Conservation (phyloP, 2,797 vertebrate species). For the Manis crassicaudata region DNA sequence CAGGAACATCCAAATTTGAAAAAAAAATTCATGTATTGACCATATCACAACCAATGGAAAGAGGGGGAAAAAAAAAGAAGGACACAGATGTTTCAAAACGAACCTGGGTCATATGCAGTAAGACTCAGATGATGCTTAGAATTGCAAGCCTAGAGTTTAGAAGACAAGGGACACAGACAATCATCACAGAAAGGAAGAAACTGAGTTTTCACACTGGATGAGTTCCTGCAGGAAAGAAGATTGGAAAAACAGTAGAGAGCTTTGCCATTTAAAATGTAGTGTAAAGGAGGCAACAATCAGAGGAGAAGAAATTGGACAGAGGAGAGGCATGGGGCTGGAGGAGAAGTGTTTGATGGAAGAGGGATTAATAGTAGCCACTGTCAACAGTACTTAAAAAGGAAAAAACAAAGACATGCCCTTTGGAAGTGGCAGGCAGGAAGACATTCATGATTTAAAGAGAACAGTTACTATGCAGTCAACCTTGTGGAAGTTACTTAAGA, state of each 20-base stretch:
- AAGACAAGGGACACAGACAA: background rate
- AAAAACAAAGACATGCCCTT: background rate
- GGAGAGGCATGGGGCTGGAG: background rate
- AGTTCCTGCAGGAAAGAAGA: background rate
- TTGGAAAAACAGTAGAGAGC: background rate
- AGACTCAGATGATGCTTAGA: background rate
- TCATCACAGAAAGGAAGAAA: background rate
- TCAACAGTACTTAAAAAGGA: background rate
- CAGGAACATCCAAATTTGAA: background rate
- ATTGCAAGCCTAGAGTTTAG: background rate
- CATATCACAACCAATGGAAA: background rate
- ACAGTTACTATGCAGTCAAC: conserved; percentile 26
- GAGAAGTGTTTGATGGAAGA: background rate
- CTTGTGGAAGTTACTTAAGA: conserved; percentile 28
- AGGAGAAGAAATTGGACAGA: background rate
- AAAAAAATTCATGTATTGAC: background rate
- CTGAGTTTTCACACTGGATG: background rate
- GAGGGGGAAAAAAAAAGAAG: conserved; percentile 43
- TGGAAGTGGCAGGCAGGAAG: background rate
- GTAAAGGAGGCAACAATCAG: background rate
- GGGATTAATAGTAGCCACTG: background rate
- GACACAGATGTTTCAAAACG: background rate
- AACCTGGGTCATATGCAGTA: background rate
- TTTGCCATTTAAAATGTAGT: background rate
- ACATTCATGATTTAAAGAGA: conserved; percentile 27